A percentile compares a stretch with the other conserved stretches of the same genome.
These are phyloP conservation scores for Cyclophora albipunctata DNA, from an alignment of 2,888 invertebrate species.

Conservation along the genomic window DNA sequence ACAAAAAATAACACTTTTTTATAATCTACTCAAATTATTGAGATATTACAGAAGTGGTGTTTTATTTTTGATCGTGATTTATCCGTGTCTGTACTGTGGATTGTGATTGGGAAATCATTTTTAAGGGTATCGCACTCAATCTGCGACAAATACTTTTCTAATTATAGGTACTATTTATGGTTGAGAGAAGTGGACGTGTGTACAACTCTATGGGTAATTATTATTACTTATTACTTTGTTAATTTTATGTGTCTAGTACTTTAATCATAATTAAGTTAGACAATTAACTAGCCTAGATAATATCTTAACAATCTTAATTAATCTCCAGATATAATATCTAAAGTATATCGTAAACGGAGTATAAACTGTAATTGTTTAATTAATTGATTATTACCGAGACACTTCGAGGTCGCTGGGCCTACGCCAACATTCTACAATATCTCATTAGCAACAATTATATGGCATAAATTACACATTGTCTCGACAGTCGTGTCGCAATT, in stretches of 20 bases:
- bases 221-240: too few species aligned
- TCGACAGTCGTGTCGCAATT: constrained; percentile 33
- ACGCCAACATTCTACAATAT: constrained; percentile 48
- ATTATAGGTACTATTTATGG: too few species aligned
- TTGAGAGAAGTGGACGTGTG: too few species aligned
- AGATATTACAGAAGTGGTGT: constrained; percentile 24
- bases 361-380: constrained; percentile 7
- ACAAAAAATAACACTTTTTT: constrained; percentile 26
- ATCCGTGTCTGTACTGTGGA: constrained; percentile 23
- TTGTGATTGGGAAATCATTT: constrained; percentile 28
- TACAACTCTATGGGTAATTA: too few species aligned
- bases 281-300: too few species aligned
- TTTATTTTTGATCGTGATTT: constrained; percentile 27
- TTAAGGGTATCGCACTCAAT: neutral
- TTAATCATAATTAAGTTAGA: too few species aligned
- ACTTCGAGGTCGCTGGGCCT: constrained; percentile 32
- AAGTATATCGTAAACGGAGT: too few species aligned
- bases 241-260: too few species aligned
- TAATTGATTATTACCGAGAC: constrained; percentile 14
- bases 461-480: constrained; percentile 56
- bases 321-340: too few species aligned
- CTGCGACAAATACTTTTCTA: too few species aligned
- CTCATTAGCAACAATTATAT: constrained; percentile 64
- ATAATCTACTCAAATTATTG: constrained; percentile 16
- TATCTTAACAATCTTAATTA: too few species aligned